phyloP scores from a whole-genome alignment of 1,140 invertebrate genomes.

The Papilio dardanus region DNA sequence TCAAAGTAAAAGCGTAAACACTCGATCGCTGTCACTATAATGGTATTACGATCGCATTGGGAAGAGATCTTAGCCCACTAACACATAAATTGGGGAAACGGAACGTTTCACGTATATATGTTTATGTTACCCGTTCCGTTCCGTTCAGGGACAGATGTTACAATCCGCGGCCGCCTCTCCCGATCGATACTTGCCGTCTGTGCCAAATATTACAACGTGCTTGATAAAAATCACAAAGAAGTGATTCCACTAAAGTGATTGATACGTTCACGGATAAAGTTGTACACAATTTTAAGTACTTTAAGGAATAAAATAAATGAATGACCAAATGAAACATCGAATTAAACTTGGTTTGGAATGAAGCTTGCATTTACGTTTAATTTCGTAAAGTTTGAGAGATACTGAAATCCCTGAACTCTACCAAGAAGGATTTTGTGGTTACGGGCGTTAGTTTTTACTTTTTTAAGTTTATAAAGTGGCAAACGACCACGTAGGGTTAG shows the following conservation, averaged over 20 bases:
- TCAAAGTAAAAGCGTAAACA: constrained; percentile 5
- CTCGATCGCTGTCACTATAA: constrained; percentile 7
- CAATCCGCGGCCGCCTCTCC: background rate
- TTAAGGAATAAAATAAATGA: background rate
- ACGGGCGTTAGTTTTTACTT: no score
- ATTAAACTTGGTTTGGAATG: no score
- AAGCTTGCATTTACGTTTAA: no score
- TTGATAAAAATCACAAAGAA: constrained; percentile 16
- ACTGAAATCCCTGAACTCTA: no score
- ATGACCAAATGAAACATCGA: no score
- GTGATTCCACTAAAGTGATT: background rate
- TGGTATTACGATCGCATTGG: background rate
- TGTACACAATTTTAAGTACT: background rate
- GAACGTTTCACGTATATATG: constrained; percentile 4
- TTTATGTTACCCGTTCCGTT: constrained; percentile 4
- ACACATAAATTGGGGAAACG: constrained; percentile 17
- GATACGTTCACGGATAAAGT: background rate
- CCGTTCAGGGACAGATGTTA: constrained; percentile 20
- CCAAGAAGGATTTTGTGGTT: no score
- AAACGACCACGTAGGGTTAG: no score
- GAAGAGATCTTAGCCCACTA: constrained; percentile 13
- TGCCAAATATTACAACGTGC: constrained; percentile 12
- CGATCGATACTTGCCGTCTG: constrained; percentile 20
- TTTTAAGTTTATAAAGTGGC: no score
- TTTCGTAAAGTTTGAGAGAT: no score